Evolutionary conservation across 2,797 vertebrate species (phyloP).

Genomic region (Nyctalus aviator): DNA sequence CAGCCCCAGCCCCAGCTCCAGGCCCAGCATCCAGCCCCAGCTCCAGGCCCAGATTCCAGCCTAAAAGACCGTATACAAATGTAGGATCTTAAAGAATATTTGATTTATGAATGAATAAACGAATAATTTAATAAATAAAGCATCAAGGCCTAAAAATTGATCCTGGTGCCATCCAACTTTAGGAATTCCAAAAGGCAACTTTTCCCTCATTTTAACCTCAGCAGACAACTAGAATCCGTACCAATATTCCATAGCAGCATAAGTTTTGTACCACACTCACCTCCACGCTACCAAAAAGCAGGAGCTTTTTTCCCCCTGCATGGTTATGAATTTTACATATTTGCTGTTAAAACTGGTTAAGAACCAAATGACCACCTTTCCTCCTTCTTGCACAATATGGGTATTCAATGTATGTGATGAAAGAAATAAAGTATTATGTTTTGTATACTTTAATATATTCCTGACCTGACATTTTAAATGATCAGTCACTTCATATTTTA

Average conservation of each 20-base stretch:
- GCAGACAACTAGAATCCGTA: neutral
- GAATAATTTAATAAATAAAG: neutral
- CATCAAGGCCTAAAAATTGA: neutral
- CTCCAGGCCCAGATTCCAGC: neutral
- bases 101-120: neutral
- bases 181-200: neutral
- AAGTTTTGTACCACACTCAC: neutral
- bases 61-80: neutral
- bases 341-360: conserved; percentile 10
- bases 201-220: neutral
- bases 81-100: neutral
- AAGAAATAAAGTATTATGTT: neutral
- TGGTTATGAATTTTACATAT: neutral
- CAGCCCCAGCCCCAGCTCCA: too few relatives aligned
- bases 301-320: neutral
- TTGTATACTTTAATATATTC: neutral
- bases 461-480: conserved; percentile 42
- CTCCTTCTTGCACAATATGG: neutral
- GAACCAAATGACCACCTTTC: neutral
- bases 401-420: neutral
- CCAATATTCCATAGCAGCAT: neutral
- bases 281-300: neutral
- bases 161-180: neutral
- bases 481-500: neutral
- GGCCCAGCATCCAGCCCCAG: neutral